Conservation (phyloP, 2,113 vertebrate genomes). For the Notiomystis cincta region DNA sequence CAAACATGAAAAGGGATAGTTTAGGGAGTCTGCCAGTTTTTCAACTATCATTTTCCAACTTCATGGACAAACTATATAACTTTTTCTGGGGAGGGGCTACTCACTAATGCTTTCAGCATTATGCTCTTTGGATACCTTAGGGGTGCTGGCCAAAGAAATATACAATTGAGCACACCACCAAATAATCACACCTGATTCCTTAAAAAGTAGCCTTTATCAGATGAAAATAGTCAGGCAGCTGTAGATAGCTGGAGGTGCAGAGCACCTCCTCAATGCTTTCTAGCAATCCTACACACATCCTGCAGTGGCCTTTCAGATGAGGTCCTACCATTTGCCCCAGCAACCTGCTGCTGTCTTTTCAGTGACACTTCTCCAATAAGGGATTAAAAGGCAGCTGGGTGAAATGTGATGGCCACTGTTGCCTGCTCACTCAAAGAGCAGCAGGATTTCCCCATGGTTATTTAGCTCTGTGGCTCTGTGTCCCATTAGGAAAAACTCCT, state of each 20-base stretch:
- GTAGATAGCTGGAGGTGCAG: background rate
- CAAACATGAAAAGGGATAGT: background rate
- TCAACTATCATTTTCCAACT: background rate
- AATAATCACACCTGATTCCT: background rate
- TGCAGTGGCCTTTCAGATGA: background rate
- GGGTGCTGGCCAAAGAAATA: background rate
- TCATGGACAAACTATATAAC: background rate
- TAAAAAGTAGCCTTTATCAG: background rate
- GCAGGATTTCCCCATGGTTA: background rate
- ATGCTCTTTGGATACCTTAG: background rate
- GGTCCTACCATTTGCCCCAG: background rate
- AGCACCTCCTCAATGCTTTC: rapidly evolving
- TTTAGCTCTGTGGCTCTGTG: background rate
- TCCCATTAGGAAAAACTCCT: background rate
- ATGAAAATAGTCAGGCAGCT: background rate
- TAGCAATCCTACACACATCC: background rate
- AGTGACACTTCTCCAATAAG: background rate
- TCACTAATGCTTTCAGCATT: background rate
- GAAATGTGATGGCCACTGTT: background rate
- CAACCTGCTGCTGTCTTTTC: background rate
- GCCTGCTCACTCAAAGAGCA: background rate
- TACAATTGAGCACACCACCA: background rate
- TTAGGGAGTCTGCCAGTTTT: background rate
- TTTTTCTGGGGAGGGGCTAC: background rate
- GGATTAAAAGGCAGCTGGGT: background rate